Evolutionary conservation across 2,113 vertebrate species (phyloP).

Genomic region (Poecilia latipinna): DNA sequence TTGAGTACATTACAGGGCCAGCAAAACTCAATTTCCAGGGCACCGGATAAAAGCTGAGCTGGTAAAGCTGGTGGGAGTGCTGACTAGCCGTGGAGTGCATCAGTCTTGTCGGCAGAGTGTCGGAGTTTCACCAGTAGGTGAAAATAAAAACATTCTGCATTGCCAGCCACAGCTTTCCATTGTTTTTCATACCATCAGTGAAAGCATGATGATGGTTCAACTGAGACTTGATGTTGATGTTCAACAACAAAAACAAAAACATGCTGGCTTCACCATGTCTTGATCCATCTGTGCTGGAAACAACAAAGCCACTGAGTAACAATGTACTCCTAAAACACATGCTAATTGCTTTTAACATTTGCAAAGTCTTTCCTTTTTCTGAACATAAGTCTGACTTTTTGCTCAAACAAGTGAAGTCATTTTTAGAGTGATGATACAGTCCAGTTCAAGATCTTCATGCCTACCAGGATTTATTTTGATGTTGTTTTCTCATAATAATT

Average conservation of each 20-base stretch:
- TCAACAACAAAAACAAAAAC: constrained; percentile 27
- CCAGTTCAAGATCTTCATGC: too few species aligned
- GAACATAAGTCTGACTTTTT: not conserved
- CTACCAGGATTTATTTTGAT: too few species aligned
- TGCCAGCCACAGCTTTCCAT: constrained; percentile 43
- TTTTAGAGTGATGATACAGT: too few species aligned
- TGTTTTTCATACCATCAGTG: constrained; percentile 50
- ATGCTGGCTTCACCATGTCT: constrained; percentile 24
- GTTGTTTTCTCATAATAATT: too few species aligned
- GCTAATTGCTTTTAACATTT: not conserved
- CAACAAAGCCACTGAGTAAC: constrained; percentile 38
- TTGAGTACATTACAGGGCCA: constrained; percentile 69
- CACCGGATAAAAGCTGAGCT: constrained; percentile 70
- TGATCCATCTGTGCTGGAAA: constrained; percentile 47
- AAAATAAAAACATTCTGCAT: constrained; percentile 67
- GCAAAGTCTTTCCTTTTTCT: not conserved
- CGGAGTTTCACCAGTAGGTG: too few species aligned
- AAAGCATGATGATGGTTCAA: constrained; percentile 48
- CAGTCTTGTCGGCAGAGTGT: constrained; percentile 37
- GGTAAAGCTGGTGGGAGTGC: constrained; percentile 64
- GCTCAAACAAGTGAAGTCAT: too few species aligned
- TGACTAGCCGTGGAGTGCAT: constrained; percentile 66
- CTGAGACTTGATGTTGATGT: constrained; percentile 9
- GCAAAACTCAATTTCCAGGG: constrained; percentile 73
- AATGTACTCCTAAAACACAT: constrained; percentile 8